phyloP scores from a whole-genome alignment of 2,113 vertebrate species.

The Columbina picui region DNA sequence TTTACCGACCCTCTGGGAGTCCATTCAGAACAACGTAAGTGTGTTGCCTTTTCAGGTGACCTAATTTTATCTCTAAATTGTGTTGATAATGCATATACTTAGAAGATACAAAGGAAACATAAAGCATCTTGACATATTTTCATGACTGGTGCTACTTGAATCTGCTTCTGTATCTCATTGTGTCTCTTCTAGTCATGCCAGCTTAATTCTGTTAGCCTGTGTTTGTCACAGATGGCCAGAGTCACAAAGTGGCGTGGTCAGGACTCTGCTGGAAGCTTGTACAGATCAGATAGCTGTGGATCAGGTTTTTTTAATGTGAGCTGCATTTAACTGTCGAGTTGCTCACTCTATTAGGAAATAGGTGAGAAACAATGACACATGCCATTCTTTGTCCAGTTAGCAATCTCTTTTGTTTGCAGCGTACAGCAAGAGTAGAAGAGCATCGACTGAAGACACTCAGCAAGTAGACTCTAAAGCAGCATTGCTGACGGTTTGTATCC shows the following conservation, averaged over 20 bases:
- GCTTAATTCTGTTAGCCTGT: background rate
- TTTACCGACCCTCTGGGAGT: constrained; percentile 84
- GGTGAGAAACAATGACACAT: background rate
- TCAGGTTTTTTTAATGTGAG: background rate
- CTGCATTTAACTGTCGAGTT: fast-evolving
- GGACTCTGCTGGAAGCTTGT: background rate
- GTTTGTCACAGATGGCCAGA: background rate
- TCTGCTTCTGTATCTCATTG: background rate
- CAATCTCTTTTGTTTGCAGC: constrained; percentile 63
- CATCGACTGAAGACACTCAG: constrained; percentile 82
- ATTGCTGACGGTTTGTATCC: constrained; percentile 81
- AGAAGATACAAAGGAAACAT: background rate
- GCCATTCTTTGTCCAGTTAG: background rate
- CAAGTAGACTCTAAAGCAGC: constrained; percentile 86
- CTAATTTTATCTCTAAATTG: background rate
- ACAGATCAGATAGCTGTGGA: background rate
- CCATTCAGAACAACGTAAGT: constrained; percentile 85
- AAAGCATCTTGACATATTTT: background rate
- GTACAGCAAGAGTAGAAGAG: constrained; percentile 78
- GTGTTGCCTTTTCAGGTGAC: background rate
- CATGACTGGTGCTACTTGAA: background rate
- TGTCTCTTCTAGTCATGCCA: background rate
- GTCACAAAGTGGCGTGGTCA: background rate
- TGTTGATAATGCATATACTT: background rate
- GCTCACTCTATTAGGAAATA: background rate